Evolutionary conservation across 2,888 invertebrate genomes (phyloP), one percentile per base, ranked within the genome.

Genomic region (Drosophila infuscata): DNA sequence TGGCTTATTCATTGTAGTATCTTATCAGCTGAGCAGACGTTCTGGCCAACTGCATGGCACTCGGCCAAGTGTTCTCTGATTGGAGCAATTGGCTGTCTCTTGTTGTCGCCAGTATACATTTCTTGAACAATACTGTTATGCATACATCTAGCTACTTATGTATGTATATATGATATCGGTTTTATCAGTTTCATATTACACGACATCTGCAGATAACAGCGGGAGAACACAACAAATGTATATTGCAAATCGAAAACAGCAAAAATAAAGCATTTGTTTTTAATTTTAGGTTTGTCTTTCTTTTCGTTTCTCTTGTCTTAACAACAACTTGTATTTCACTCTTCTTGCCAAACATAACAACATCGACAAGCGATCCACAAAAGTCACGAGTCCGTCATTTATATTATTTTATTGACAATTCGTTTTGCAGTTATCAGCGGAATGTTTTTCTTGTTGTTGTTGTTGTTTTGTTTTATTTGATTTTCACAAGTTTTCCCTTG

Each of bases 361-460:
- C 63, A 62, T 20, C 65, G 65, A 60, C 65, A 46, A 75, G 20
- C 59, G 62, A 76, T 58, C 64, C 77, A 61, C 48, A 61, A 59
- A 58, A 83, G 86, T 87, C 90, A 89, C 90, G 89, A 90, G 89
- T 87, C 84, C 79, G 67, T 89, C 89, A 82, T 82, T 86, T 87
- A 81, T 89, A 89, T 87, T 84, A 80, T 88, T 87, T 87, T 89
- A 87, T 87, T 87, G 89, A 74, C 88, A 78, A 79, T 86, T 74
- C 57, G 68, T 68, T 71, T 71, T 74, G 71, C 63, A 81, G 65
- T 75, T 89, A 84, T 90, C 90, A 84, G 83, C 62, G 51, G 53
- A 72, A 58, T 64, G 51, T 74, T 78, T 62, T 52, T 74, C 20
- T 46, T 43, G 43, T 12, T 43, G 51, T 30, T 49, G 54, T 25